Conservation (phyloP, 2,888 invertebrate genomes). For the Pinctada fucata region DNA sequence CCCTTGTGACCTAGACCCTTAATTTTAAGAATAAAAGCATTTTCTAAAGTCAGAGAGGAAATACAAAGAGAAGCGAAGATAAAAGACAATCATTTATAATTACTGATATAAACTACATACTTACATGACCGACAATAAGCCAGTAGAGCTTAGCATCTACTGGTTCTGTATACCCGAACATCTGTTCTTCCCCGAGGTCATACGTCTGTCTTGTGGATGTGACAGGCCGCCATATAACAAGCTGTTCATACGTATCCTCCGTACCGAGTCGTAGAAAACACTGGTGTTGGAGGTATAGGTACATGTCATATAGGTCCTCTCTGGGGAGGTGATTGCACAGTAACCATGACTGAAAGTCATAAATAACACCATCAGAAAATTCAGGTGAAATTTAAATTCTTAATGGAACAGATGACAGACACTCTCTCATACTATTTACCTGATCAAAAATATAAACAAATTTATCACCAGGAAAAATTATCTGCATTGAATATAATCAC, state of each 20-base stretch:
- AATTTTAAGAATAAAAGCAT: too few relatives aligned
- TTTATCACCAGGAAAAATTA: too few relatives aligned
- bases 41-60: too few relatives aligned
- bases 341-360: slow-evolving; percentile 81
- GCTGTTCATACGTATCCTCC: slow-evolving; percentile 64
- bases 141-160: slow-evolving; percentile 72
- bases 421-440: background rate
- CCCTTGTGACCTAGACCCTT: too few relatives aligned
- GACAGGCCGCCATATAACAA: slow-evolving; percentile 75
- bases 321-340: slow-evolving; percentile 88
- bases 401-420: too few relatives aligned
- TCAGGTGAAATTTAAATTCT: background rate
- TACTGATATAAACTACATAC: slow-evolving; percentile 33
- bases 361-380: background rate
- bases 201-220: slow-evolving; percentile 71
- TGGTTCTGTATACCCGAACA: slow-evolving; percentile 73
- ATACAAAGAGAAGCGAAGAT: too few relatives aligned
- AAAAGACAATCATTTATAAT: too few relatives aligned
- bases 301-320: slow-evolving; percentile 86
- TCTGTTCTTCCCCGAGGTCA: slow-evolving; percentile 62
- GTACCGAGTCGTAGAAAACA: slow-evolving; percentile 82
- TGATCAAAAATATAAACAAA: background rate
- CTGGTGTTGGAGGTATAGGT: slow-evolving; percentile 86
- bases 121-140: slow-evolving; percentile 74
- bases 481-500: too few relatives aligned